Percentiles rank a stretch among this genome's conserved stretches.
Conservation (phyloP, 2,888 invertebrate genomes). For the Tholera decimalis region DNA sequence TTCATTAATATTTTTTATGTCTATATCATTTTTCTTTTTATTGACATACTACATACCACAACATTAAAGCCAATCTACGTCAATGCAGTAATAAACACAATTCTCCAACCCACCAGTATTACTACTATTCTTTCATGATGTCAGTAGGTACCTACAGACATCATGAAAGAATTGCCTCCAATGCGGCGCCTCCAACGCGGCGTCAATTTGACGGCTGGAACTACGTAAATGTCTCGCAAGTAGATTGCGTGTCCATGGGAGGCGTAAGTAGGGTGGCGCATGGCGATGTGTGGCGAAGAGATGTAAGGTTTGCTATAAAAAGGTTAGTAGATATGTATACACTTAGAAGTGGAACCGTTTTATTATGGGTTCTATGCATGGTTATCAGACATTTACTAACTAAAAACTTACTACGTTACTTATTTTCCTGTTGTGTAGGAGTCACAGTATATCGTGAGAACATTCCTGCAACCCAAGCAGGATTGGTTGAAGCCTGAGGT, state of each 20-base stretch:
- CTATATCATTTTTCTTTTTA: too few species aligned
- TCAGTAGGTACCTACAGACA: conserved; percentile 10
- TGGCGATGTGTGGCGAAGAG: conserved; percentile 14
- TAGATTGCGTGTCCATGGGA: conserved; percentile 48
- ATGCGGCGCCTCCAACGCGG: conserved; percentile 25
- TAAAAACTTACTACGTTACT: not conserved
- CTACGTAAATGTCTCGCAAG: conserved; percentile 49
- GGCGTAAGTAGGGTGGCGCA: conserved; percentile 38
- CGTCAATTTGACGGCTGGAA: conserved; percentile 58
- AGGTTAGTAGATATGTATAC: not conserved
- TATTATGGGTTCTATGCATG: not conserved
- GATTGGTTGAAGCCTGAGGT: too few species aligned
- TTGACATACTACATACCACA: too few species aligned
- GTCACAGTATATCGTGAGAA: too few species aligned
- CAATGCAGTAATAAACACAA: conserved; percentile 5
- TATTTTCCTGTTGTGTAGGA: too few species aligned
- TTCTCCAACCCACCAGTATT: not conserved
- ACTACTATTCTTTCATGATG: conserved; percentile 13
- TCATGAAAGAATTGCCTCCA: too few species aligned
- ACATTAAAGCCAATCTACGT: not conserved
- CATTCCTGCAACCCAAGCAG: too few species aligned
- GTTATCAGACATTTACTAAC: not conserved
- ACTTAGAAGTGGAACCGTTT: not conserved
- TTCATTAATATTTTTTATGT: too few species aligned
- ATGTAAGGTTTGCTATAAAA: conserved; percentile 29